Evolutionary conservation across 1,140 invertebrate species (phyloP), one percentile per base, ranked within the genome.

Genomic region (Trichonephila clavata): DNA sequence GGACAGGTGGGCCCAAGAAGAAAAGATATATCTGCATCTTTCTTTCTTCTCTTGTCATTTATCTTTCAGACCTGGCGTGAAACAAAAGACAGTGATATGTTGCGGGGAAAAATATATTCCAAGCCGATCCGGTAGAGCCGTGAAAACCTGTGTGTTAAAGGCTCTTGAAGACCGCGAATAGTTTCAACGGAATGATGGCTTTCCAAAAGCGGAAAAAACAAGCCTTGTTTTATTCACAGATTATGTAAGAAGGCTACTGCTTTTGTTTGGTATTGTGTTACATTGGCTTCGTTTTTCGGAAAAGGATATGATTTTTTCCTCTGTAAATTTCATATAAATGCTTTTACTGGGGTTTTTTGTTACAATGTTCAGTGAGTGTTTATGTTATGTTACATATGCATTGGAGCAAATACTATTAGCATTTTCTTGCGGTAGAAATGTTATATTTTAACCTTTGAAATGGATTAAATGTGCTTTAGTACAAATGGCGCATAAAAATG

Each of bases 81-180:
- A 92, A 92, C 90, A 84, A 92, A 84, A 92, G 81, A 92, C 60
- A 84, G 60, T 90, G 89, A 90, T 90, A 90, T 71, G 89, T 60
- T 4, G 50, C 50, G 68, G 71, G 21, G 57, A 80, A 80, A 71
- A 39, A 24, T 81, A 80, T 90, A 90, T 89, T 57, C 65, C 59
- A 61, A 60, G 27, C 50, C 32, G 21, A 7, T 20, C 7, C 21
- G 27, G 27, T 16, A n/a, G 10, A 39, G 21, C 39, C 86, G 21
- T 14, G 16, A 27, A 43, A 89, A 89, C 39, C 61, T 65, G 63
- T 71, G 86, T 43, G 32, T 87, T 32, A 87, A 87, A 87, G 59
- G 65, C 50, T 84, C 57, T 20, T 8, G 43, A 50, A 32, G 81
- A 43, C 39, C 43, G 5, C 14, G 81, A 86, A 63, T 20, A 86